Percentiles rank a stretch among this genome's conserved stretches.
These are phyloP conservation scores for Euspilapteryx auroguttella DNA, from an alignment of 2,888 invertebrate genomes.

Conservation along the genomic window DNA sequence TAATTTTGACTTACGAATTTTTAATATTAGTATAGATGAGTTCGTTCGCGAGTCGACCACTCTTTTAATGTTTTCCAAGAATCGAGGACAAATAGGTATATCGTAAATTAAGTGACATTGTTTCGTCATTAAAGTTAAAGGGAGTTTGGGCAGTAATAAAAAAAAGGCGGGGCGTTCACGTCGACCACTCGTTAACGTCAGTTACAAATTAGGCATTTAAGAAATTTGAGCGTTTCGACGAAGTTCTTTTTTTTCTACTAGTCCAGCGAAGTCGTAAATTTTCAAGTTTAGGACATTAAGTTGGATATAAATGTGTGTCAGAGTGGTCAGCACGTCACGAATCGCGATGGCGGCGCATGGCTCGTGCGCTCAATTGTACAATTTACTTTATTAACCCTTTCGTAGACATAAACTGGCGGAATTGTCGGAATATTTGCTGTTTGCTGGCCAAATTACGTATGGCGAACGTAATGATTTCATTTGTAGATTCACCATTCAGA, in stretches of 20 bases:
- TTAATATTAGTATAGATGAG: too few relatives aligned
- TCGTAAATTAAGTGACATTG: too few relatives aligned
- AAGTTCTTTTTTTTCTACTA: too few relatives aligned
- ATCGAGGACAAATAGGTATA: too few relatives aligned
- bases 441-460: slow-evolving; percentile 49
- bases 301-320: slow-evolving; percentile 51
- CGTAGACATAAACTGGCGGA: slow-evolving; percentile 45
- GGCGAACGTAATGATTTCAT: slow-evolving; percentile 40
- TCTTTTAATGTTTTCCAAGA: too few relatives aligned
- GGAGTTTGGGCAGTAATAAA: too few relatives aligned
- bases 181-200: slow-evolving; percentile 37
- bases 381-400: slow-evolving; percentile 52
- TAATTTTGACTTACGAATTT: too few relatives aligned
- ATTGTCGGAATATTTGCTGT: slow-evolving; percentile 41
- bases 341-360: slow-evolving; percentile 42
- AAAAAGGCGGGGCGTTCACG: slow-evolving; percentile 55
- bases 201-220: slow-evolving; percentile 51
- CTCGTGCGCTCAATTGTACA: slow-evolving; percentile 55
- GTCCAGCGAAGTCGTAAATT: slow-evolving; percentile 55
- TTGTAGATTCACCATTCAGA: too few relatives aligned
- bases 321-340: slow-evolving; percentile 31
- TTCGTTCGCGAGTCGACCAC: too few relatives aligned
- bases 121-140: too few relatives aligned
- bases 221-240: slow-evolving; percentile 45
- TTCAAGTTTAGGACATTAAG: slow-evolving; percentile 42